A percentile compares a stretch with the other conserved stretches of the same genome.
Evolutionary conservation across 2,113 vertebrate species (phyloP).

Genomic region (Psittacula cyanocephala): DNA sequence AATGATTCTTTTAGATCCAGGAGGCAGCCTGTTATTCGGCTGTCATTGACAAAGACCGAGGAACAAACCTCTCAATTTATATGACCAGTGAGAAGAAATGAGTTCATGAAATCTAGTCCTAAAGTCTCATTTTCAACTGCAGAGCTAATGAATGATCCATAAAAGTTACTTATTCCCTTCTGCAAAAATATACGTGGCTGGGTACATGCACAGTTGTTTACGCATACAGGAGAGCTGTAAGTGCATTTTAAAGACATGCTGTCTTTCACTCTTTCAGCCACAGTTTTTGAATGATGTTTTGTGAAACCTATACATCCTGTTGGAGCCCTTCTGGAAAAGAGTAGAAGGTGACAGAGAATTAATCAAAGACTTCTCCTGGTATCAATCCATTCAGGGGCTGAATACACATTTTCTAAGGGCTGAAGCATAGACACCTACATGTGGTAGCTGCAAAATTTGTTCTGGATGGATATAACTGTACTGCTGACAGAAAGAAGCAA

Average conservation of each 20-base stretch:
- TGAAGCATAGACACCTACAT: background rate
- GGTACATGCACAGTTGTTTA: background rate
- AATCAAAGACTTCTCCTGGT: background rate
- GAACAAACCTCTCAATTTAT: background rate
- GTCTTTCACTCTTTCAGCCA: rapidly evolving
- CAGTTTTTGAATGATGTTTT: background rate
- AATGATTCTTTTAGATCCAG: background rate
- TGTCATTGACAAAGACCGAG: background rate
- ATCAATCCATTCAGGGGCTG: background rate
- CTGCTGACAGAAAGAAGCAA: background rate
- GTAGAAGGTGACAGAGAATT: background rate
- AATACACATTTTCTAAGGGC: background rate
- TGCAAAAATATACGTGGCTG: background rate
- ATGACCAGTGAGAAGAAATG: background rate
- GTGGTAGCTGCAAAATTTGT: background rate
- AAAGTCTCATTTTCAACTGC: background rate
- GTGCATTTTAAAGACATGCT: background rate
- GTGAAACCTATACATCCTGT: background rate
- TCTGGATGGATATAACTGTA: background rate
- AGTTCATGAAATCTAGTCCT: background rate
- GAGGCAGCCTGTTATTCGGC: background rate
- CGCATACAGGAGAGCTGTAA: background rate
- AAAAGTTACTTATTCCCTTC: background rate
- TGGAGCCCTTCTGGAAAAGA: background rate
- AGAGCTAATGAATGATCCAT: background rate